Evolutionary conservation across 2,888 invertebrate genomes (phyloP).

Genomic region (Cosmopolites sordidus): DNA sequence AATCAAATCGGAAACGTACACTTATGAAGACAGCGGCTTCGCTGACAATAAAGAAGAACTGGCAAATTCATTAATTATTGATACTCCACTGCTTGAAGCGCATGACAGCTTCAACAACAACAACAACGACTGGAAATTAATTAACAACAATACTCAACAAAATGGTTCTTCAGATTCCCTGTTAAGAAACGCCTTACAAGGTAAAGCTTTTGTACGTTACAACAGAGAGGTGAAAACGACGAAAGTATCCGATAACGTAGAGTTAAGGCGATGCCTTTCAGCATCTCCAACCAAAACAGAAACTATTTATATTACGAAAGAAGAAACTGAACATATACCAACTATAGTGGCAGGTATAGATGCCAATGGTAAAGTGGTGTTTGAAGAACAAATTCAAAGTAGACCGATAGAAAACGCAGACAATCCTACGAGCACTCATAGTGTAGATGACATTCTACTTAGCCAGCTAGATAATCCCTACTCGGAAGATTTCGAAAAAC

Average conservation of each 20-base stretch:
- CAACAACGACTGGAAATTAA: slow-evolving; percentile 75
- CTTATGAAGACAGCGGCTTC: slow-evolving; percentile 74
- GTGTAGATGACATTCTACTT: slow-evolving; percentile 65
- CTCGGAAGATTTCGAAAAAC: slow-evolving; percentile 79
- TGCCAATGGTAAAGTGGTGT: slow-evolving; percentile 44
- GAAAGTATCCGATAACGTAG: slow-evolving; percentile 46
- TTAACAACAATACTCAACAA: slow-evolving; percentile 54
- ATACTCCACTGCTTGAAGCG: slow-evolving; percentile 56
- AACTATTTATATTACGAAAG: slow-evolving; percentile 43
- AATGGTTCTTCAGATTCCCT: slow-evolving; percentile 63
- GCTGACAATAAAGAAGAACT: slow-evolving; percentile 61
- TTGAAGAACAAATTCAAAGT: slow-evolving; percentile 35
- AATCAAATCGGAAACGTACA: slow-evolving; percentile 69
- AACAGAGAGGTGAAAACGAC: slow-evolving; percentile 39
- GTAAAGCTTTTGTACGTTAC: slow-evolving; percentile 57
- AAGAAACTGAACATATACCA: slow-evolving; percentile 42
- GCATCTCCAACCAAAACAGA: slow-evolving; percentile 50
- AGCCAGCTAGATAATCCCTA: slow-evolving; percentile 65
- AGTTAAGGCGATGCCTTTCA: slow-evolving; percentile 55
- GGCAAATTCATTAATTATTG: slow-evolving; percentile 48
- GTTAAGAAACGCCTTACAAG: slow-evolving; percentile 77
- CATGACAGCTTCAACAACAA: slow-evolving; percentile 63
- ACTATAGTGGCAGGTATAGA: slow-evolving; percentile 47
- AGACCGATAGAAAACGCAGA: slow-evolving; percentile 30
- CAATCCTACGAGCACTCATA: slow-evolving; percentile 57